Percentiles rank a stretch among this genome's conserved stretches.
Conservation (phyloP, 2,113 vertebrate genomes). For the Gorsachius goisagi region DNA sequence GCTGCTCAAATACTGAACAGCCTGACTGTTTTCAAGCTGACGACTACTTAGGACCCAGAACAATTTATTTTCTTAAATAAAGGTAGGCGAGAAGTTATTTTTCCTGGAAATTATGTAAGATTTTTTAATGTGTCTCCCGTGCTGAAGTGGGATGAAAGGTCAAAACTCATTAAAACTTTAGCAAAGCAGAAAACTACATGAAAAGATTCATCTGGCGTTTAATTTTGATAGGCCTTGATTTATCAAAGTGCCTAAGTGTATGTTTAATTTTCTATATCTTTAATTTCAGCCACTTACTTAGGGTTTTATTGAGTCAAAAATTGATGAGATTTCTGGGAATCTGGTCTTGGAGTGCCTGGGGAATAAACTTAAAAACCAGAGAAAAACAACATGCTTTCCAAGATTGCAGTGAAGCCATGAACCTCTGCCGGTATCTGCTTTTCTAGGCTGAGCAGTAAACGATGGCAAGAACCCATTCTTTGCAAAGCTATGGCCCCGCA, state of each 20-base stretch:
- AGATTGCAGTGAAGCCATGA: not conserved
- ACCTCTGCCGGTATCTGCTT: not conserved
- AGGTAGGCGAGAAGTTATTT: not conserved
- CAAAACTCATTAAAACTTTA: not conserved
- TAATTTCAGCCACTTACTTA: not conserved
- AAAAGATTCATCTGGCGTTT: not conserved
- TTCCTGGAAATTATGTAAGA: not conserved
- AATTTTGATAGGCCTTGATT: not conserved
- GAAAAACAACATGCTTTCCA: not conserved
- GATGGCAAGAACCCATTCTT: not conserved
- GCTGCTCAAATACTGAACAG: not conserved
- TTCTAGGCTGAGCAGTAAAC: not conserved
- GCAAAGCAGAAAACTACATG: not conserved
- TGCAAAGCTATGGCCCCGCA: not conserved
- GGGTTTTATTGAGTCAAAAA: not conserved
- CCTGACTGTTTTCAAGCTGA: not conserved
- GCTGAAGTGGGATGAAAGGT: not conserved
- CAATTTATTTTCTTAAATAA: not conserved
- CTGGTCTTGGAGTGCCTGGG: not conserved
- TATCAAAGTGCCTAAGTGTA: not conserved
- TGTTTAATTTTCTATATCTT: not conserved
- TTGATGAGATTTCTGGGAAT: not conserved
- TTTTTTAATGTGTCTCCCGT: not conserved
- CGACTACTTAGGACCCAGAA: not conserved
- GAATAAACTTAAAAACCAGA: not conserved